Conservation (phyloP, 2,113 vertebrate species). For the Deroptyus accipitrinus region DNA sequence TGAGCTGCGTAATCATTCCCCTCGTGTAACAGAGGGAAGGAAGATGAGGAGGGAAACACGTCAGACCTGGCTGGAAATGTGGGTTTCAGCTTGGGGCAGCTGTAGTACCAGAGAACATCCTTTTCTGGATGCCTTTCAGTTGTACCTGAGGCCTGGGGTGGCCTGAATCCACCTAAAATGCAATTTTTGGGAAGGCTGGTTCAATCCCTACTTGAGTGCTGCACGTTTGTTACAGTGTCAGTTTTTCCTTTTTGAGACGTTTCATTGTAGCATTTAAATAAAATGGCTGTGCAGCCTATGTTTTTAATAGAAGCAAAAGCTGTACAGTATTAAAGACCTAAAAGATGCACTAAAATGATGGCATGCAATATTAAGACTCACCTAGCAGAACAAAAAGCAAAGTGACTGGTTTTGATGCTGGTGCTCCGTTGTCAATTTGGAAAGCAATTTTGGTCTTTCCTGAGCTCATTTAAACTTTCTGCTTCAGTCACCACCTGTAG, state of each 20-base stretch:
- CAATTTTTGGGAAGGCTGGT: fast-evolving
- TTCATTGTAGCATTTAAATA: background rate
- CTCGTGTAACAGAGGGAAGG: background rate
- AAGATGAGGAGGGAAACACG: background rate
- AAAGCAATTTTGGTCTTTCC: background rate
- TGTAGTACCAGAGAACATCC: background rate
- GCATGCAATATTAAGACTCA: background rate
- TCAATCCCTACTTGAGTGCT: background rate
- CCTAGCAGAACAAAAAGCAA: background rate
- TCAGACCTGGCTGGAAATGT: background rate
- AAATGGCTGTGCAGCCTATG: background rate
- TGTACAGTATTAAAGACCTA: background rate
- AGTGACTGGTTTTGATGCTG: background rate
- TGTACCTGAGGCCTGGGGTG: background rate
- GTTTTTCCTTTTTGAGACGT: background rate
- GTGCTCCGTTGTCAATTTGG: background rate
- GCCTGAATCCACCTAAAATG: background rate
- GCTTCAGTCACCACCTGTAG: background rate
- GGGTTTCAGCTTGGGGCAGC: background rate
- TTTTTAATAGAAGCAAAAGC: background rate
- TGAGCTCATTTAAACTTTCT: background rate
- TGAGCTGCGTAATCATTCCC: background rate
- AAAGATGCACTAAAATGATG: background rate
- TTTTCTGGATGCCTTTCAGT: background rate
- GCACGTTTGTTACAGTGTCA: background rate